These are phyloP conservation scores for Microctonus hyperodae DNA, from an alignment of 2,888 invertebrate genomes.

Conservation along the genomic window DNA sequence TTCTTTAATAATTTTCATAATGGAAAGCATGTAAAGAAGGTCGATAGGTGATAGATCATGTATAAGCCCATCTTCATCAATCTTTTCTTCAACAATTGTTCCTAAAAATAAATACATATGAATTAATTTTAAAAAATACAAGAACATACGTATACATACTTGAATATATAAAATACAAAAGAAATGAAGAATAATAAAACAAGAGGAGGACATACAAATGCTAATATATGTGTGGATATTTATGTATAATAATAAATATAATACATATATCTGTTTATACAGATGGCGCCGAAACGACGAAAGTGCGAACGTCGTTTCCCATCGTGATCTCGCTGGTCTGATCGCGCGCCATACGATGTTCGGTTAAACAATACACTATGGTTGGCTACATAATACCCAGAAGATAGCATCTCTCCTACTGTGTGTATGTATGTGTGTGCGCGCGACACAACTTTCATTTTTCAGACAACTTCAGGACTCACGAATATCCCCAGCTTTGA, in stretches of 20 bases:
- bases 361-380: conserved; percentile 25
- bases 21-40: conserved; percentile 18
- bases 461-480: conserved; percentile 13
- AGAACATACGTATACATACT: neutral
- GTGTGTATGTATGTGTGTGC: neutral
- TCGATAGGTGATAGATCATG: conserved; percentile 18
- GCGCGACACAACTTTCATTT: conserved; percentile 29
- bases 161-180: neutral
- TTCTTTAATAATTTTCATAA: neutral
- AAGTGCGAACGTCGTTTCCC: conserved; percentile 31
- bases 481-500: neutral
- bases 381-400: conserved; percentile 29
- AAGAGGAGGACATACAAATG: neutral
- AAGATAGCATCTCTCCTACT: conserved; percentile 20
- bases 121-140: too few relatives aligned
- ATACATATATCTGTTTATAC: too few relatives aligned
- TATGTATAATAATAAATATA: too few relatives aligned
- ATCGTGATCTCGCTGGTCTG: conserved; percentile 2
- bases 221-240: neutral
- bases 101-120: too few relatives aligned
- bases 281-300: conserved; percentile 15
- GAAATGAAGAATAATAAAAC: neutral
- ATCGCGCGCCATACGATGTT: conserved; percentile 9
- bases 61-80: neutral
- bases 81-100: neutral